Percentiles rank a stretch among this genome's conserved stretches.
Conservation (phyloP, 2,888 invertebrate genomes). For the Thymelicus lineola region DNA sequence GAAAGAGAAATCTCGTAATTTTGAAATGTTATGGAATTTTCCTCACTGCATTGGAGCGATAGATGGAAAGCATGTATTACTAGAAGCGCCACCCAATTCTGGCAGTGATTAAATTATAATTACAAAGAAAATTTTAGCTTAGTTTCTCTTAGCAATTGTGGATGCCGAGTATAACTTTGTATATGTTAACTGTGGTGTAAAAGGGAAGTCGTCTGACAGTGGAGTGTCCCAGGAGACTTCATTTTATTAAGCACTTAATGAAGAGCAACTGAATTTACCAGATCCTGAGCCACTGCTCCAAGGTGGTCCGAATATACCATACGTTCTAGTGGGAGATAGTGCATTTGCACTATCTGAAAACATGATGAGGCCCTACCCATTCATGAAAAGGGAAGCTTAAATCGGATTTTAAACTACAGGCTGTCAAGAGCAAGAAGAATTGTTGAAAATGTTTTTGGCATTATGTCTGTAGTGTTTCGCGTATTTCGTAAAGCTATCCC, state of each 20-base stretch:
- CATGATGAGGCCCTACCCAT: constrained; percentile 42
- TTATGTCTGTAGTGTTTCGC: constrained; percentile 35
- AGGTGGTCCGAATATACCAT: constrained; percentile 45
- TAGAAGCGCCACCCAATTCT: constrained; percentile 51
- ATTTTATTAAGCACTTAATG: constrained; percentile 46
- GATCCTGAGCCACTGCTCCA: constrained; percentile 44
- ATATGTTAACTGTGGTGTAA: constrained; percentile 48
- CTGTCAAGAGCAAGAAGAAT: constrained; percentile 46
- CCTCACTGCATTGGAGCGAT: constrained; percentile 54
- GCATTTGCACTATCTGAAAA: constrained; percentile 50
- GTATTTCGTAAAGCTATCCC: not conserved
- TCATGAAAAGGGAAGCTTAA: constrained; percentile 42
- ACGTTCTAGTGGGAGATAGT: constrained; percentile 52
- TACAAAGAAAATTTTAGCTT: constrained; percentile 48
- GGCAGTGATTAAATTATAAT: constrained; percentile 48
- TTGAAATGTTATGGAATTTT: constrained; percentile 54
- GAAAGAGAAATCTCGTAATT: constrained; percentile 46
- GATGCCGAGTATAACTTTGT: constrained; percentile 48
- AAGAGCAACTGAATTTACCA: constrained; percentile 46
- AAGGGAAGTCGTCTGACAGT: constrained; percentile 48
- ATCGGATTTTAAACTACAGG: constrained; percentile 45
- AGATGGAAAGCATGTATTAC: constrained; percentile 55
- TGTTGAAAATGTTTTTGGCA: too few relatives aligned
- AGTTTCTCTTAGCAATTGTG: constrained; percentile 46
- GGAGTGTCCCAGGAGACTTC: too few relatives aligned